Evolutionary conservation across 2,113 vertebrate species (phyloP).

Genomic region (Pteruthius melanotis): DNA sequence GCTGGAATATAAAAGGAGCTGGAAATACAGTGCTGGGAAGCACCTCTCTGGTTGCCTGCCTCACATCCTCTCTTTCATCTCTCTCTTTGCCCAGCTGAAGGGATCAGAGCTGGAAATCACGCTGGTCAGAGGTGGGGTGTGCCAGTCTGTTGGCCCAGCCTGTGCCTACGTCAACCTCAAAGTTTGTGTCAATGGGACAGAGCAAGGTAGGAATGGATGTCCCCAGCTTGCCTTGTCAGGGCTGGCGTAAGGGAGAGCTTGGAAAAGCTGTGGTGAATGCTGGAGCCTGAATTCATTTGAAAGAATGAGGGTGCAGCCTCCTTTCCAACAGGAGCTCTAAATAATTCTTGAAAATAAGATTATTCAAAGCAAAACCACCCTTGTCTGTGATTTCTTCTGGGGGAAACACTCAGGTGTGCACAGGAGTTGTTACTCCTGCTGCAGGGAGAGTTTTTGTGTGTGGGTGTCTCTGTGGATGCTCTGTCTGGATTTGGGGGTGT

Average conservation of each 20-base stretch:
- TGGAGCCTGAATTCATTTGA: not conserved
- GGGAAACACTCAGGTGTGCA: not conserved
- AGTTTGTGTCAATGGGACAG: slow-evolving; percentile 76
- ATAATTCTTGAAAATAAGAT: not conserved
- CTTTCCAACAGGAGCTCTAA: not conserved
- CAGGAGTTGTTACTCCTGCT: not conserved
- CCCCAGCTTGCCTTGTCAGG: not conserved
- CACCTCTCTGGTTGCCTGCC: not conserved
- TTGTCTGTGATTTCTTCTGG: not conserved
- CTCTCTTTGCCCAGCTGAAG: slow-evolving; percentile 80
- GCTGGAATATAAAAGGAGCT: not conserved
- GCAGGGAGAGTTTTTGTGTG: not conserved
- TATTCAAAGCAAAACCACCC: not conserved
- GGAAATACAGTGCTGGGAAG: not conserved
- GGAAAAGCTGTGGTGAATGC: not conserved
- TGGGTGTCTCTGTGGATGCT: accelerated
- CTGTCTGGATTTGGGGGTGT: not conserved
- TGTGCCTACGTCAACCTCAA: slow-evolving; percentile 89
- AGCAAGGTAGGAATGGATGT: slow-evolving; percentile 80
- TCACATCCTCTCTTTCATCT: not conserved
- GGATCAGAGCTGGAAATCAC: slow-evolving; percentile 89
- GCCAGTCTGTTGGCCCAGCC: slow-evolving; percentile 75
- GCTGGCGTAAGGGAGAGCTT: not conserved
- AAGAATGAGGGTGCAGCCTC: not conserved
- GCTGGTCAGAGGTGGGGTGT: slow-evolving; percentile 77